Base-by-base conservation (phyloP, 2,888 invertebrate genomes). In the Branchipolynoe longqiensis region DNA sequence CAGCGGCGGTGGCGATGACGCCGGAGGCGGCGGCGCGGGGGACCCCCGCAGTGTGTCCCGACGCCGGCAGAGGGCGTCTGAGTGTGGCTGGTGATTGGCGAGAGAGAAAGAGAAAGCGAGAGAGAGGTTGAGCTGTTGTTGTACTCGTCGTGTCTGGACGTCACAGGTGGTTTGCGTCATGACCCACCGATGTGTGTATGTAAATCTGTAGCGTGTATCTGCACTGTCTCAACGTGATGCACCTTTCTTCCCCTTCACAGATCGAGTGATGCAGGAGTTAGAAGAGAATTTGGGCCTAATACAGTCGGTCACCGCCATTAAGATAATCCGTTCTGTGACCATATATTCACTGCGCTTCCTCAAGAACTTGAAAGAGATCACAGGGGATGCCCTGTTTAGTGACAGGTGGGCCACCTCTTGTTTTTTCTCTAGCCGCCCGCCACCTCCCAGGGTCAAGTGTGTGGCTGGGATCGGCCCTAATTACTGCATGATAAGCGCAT, bases 331-430 rank as follows among this genome's bases (percentile, higher is more conserved):
- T 33, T 94, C 94, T 1, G 92, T 93, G 81, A 90, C 97, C 0
- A 94, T 98, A 28, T 95, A 97, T 28, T 97, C 98, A 0, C 94
- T 99, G 58, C 96, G 96, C 94, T 98, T 98, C 93, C 95, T 99
- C 84, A 96, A 96, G 93, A 96, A 95, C 87, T 94, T 97, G 25
- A 94, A 94, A 86, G 91, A 94, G 22, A 97, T 97, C 83, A 94
- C 94, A 8, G 97, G 97, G 33, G 92, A 94, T 38, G 90, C 94
- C 0, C 94, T 93, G 88, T 90, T 93, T 74, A 91, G 92, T 83
- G 89, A 92, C 40, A 91, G 91, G 94, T 94, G 91, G 91, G 94
- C 87, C 82, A 82, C 56, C 56, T 58, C 38, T 82, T 58, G 54
- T 48, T 78, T 41, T n/a, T n/a, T n/a, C n/a, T 62, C 62, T 62